phyloP scores from a whole-genome alignment of 2,797 vertebrate genomes.

The Oreochromis mossambicus region DNA sequence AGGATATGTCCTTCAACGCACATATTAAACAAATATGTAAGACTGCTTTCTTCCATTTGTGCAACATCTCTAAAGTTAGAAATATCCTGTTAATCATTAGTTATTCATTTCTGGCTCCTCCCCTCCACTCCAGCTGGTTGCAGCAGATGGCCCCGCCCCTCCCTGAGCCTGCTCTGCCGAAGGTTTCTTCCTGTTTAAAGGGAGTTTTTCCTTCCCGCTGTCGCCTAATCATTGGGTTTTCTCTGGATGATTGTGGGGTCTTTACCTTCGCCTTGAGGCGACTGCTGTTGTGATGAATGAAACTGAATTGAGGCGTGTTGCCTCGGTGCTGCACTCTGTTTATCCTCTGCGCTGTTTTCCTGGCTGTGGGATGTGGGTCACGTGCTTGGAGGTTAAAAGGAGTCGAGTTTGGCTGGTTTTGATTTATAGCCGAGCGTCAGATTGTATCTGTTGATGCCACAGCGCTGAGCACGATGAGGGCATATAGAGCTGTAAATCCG shows the following conservation, averaged over 20 bases:
- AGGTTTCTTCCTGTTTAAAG: background rate
- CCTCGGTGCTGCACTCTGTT: background rate
- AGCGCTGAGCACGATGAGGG: background rate
- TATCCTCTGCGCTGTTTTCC: background rate
- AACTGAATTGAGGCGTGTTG: background rate
- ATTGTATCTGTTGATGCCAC: background rate
- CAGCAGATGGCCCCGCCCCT: background rate
- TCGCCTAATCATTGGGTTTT: background rate
- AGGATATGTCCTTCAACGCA: too few species aligned
- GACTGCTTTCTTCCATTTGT: too few species aligned
- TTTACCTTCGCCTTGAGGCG: background rate
- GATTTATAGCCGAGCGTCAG: background rate
- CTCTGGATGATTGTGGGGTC: background rate
- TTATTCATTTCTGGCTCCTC: too few species aligned
- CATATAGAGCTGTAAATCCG: background rate
- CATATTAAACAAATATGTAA: too few species aligned
- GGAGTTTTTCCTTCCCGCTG: background rate
- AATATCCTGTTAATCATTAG: too few species aligned
- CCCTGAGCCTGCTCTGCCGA: fast-evolving
- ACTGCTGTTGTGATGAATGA: fast-evolving
- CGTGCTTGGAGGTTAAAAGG: background rate
- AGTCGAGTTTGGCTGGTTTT: background rate
- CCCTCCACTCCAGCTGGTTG: background rate
- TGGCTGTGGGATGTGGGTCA: background rate
- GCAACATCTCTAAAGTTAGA: too few species aligned